Percentiles rank a stretch among this genome's conserved stretches.
Evolutionary conservation across 2,113 vertebrate species (phyloP).

Genomic region (Phrynocephalus versicolor): DNA sequence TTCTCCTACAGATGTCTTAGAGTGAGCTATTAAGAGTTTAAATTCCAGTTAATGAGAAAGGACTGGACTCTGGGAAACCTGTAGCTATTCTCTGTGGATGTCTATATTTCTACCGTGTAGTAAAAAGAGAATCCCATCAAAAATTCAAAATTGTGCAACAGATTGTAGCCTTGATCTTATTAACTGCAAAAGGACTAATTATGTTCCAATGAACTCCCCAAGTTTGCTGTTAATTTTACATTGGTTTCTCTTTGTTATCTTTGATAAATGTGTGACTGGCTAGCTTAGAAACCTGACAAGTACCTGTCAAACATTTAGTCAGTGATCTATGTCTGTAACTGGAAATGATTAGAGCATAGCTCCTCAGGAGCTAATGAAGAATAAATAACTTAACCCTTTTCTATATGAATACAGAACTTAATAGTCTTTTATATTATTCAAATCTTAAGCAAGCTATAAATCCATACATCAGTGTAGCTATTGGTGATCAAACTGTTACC

Average conservation of each 20-base stretch:
- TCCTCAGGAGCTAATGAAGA: fast-evolving
- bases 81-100: no score
- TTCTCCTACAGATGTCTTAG: no score
- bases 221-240: background rate
- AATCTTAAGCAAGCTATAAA: background rate
- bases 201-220: background rate
- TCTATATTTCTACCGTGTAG: no score
- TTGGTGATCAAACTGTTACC: background rate
- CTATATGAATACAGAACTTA: background rate
- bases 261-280: background rate
- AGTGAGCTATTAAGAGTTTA: no score
- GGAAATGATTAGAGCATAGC: background rate
- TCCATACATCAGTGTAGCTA: background rate
- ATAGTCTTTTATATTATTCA: conserved; percentile 9
- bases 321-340: no score
- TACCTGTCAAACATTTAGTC: no score
- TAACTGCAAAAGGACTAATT: background rate
- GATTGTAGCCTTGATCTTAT: background rate
- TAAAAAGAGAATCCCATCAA: no score
- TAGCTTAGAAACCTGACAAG: background rate
- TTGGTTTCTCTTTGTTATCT: background rate
- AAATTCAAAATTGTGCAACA: background rate
- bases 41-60: no score
- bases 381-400: background rate
- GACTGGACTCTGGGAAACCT: no score